Base-by-base conservation (phyloP, 2,797 vertebrate species). In the Fundulus diaphanus region DNA sequence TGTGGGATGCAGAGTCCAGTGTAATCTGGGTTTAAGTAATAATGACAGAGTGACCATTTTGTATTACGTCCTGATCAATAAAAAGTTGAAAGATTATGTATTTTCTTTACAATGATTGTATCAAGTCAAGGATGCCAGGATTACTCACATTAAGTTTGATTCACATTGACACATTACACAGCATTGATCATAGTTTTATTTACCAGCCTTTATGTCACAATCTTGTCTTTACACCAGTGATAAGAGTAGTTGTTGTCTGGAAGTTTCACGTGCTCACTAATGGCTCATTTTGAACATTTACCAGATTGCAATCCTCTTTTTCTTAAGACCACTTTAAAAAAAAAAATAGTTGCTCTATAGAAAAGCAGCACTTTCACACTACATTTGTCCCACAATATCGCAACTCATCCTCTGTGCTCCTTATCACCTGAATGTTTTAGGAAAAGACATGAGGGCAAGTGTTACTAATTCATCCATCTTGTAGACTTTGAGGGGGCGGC, bases 351-450 rank as follows among this genome's bases (percentile, higher is more conserved):
- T 75, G 31, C 27, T 73, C 7, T 22, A 11, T 31, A 22, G 11
- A 75, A 27, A 74, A 59, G 49, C 61, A 5, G 1, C 27, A 42
- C 70, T 63, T 71, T 68, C 54, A 68, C 49, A 0, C 68, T 69
- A 40, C 37, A 18, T 54, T 51, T 52, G 42, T 7, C 3, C 70
- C 33, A 8, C 40, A 22, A 40, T 75, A 70, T 6, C 42, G 68
- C 66, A 68, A 54, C 71, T 73, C 73, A 20, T 75, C 44, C 44
- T 81, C 73, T 83, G 20, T 70, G 57, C 75, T 74, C 52, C 82
- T 82, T 77, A 86, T 85, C 75, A 77, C 54, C 52, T 83, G 80
- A 85, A 89, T 82, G 86, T 88, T 88, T 87, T 35, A 87, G 73
- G 70, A 72, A 88, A 84, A 67, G 78, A 80, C 78, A 80, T 68